phyloP scores from a whole-genome alignment of 2,113 vertebrate species.

The Anseranas semipalmata region DNA sequence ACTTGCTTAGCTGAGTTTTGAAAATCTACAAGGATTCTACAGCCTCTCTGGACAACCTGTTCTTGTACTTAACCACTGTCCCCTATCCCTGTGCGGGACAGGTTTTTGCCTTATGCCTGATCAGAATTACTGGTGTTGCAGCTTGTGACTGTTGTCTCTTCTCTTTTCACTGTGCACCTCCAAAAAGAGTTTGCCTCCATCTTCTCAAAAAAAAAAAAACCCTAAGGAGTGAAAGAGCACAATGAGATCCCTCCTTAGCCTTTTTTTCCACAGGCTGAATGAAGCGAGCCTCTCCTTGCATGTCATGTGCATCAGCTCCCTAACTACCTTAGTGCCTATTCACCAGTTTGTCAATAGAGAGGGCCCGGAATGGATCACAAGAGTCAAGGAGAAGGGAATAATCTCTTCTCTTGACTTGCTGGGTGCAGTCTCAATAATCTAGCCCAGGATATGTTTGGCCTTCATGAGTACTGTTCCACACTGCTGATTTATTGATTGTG shows the following conservation, averaged over 20 bases:
- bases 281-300: background rate
- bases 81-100: background rate
- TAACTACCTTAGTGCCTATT: background rate
- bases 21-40: background rate
- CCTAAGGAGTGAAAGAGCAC: background rate
- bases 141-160: background rate
- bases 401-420: background rate
- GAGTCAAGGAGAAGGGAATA: background rate
- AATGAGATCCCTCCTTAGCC: background rate
- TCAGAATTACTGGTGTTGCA: background rate
- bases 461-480: background rate
- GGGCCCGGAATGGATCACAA: background rate
- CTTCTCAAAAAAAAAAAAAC: background rate
- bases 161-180: fast-evolving
- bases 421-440: background rate
- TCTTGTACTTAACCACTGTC: background rate
- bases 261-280: background rate
- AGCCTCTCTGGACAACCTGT: fast-evolving
- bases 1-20: background rate
- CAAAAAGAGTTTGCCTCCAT: background rate
- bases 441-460: background rate
- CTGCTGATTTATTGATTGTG: background rate
- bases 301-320: background rate
- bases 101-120: background rate
- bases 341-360: background rate